phyloP scores from a whole-genome alignment of 2,797 vertebrate species.

The Choloepus didactylus region DNA sequence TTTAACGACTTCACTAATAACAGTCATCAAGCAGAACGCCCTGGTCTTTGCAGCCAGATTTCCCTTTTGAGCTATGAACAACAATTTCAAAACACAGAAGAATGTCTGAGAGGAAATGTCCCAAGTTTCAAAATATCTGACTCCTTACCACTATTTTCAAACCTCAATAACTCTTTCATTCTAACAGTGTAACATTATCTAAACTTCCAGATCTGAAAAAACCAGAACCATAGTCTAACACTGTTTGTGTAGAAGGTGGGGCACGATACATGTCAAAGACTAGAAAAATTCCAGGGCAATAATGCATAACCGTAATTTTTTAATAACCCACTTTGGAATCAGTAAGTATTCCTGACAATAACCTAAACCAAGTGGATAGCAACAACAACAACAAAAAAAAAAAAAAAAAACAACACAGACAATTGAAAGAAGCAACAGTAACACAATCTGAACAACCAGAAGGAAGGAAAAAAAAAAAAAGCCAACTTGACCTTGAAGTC shows the following conservation, averaged over 20 bases:
- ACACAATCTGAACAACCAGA: not conserved
- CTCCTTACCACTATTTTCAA: not conserved
- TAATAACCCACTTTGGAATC: not conserved
- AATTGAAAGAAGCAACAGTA: not conserved
- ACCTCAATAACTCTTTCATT: not conserved
- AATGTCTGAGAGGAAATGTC: not conserved
- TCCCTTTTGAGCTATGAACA: not conserved
- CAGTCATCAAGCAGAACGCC: not conserved
- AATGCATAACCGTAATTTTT: not conserved
- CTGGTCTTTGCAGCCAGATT: not conserved
- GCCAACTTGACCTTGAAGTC: not conserved
- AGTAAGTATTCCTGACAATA: not conserved
- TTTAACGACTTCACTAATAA: not conserved
- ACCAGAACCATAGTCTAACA: not conserved
- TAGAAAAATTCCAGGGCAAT: not conserved
- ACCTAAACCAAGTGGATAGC: not conserved
- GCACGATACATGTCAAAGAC: not conserved
- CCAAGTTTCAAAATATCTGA: slow-evolving; percentile 19
- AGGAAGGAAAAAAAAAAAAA: not conserved
- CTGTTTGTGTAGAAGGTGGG: not conserved
- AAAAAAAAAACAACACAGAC: not conserved
- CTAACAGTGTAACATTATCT: not conserved
- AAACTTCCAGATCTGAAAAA: slow-evolving; percentile 36
- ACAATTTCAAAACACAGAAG: slow-evolving; percentile 1
- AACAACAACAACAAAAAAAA: not conserved